Evolutionary conservation across 2,888 invertebrate genomes (phyloP).

Genomic region (Phaedon cochleariae): DNA sequence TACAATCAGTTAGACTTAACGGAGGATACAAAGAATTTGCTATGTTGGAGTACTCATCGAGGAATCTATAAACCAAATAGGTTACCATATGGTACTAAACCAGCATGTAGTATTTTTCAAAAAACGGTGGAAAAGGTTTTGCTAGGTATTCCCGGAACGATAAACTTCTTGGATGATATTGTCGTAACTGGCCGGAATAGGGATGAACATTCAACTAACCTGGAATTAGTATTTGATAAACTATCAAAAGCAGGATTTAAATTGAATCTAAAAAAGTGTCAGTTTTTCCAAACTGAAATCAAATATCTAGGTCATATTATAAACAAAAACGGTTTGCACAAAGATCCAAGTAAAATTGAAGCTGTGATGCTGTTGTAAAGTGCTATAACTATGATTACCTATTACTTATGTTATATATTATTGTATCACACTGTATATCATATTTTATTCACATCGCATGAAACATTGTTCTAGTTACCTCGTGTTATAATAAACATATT

Average conservation of each 20-base stretch:
- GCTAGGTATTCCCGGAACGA: constrained; percentile 8
- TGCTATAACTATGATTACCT: too few species aligned
- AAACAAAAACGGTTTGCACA: constrained; percentile 19
- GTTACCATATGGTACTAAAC: constrained; percentile 25
- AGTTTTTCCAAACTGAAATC: constrained; percentile 18
- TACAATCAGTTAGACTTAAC: constrained; percentile 18
- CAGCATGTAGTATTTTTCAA: constrained; percentile 24
- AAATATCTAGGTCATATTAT: constrained; percentile 26
- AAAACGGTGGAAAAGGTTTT: constrained; percentile 16
- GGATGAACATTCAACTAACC: constrained; percentile 18
- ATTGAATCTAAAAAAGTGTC: constrained; percentile 19
- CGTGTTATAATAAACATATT: too few species aligned
- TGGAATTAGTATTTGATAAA: constrained; percentile 15
- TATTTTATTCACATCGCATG: too few species aligned
- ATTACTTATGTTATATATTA: too few species aligned
- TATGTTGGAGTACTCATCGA: constrained; percentile 24
- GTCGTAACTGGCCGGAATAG: constrained; percentile 19
- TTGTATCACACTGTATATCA: too few species aligned
- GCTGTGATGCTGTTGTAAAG: too few species aligned
- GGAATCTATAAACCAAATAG: constrained; percentile 22
- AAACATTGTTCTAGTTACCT: too few species aligned
- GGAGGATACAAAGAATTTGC: constrained; percentile 16
- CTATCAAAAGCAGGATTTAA: constrained; percentile 14
- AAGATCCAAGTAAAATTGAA: constrained; percentile 12
- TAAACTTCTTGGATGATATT: constrained; percentile 26